phyloP scores from a whole-genome alignment of 1,140 invertebrate genomes.

The Drosophila arizonae region DNA sequence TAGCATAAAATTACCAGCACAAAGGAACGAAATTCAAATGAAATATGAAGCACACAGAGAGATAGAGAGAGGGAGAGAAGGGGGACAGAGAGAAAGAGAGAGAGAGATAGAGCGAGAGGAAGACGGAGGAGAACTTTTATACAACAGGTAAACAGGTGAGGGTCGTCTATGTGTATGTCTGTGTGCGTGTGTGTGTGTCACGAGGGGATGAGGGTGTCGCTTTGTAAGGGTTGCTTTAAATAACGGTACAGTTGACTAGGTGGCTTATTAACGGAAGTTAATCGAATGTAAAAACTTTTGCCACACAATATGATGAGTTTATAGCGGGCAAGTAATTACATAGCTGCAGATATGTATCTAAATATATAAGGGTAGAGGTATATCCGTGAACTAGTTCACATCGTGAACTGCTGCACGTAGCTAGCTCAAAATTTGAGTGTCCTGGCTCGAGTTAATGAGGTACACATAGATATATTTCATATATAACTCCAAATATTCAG shows the following conservation, averaged over 20 bases:
- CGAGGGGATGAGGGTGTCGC: background rate
- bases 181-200: too few relatives aligned
- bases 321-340: too few relatives aligned
- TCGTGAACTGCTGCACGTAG: too few relatives aligned
- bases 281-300: conserved; percentile 24
- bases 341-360: too few relatives aligned
- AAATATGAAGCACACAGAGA: conserved; percentile 1
- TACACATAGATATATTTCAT: too few relatives aligned
- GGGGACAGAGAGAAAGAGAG: background rate
- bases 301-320: too few relatives aligned
- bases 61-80: background rate
- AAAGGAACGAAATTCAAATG: conserved; percentile 5
- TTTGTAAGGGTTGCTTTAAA: background rate
- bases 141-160: conserved; percentile 15
- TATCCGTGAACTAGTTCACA: too few relatives aligned
- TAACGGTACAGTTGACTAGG: background rate
- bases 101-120: too few relatives aligned
- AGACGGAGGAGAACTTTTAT: background rate
- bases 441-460: too few relatives aligned
- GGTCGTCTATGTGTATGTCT: background rate
- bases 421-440: too few relatives aligned
- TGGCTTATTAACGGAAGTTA: conserved; percentile 26
- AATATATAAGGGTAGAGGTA: too few relatives aligned
- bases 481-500: too few relatives aligned
- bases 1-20: conserved; percentile 16